Evolutionary conservation across 2,888 invertebrate species (phyloP).

Genomic region (Margaritifera margaritifera): DNA sequence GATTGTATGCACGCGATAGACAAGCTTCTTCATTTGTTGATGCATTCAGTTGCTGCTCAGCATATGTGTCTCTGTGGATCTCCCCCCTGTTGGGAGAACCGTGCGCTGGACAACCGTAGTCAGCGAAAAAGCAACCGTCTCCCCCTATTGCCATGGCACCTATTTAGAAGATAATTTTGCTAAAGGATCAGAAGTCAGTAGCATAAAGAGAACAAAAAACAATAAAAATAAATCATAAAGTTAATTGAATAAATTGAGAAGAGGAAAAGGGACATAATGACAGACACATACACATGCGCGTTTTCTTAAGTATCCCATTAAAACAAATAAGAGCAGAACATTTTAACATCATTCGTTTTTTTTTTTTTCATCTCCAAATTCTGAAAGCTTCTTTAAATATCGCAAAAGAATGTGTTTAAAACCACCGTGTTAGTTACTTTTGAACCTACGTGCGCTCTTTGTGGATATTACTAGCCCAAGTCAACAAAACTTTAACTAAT

Average conservation of each 20-base stretch:
- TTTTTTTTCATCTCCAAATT: too few relatives aligned
- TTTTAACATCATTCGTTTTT: too few relatives aligned
- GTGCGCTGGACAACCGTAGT: conserved; percentile 44
- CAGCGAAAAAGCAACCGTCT: conserved; percentile 42
- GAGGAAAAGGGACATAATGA: background rate
- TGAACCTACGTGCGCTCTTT: too few relatives aligned
- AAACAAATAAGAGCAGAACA: too few relatives aligned
- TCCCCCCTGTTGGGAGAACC: conserved; percentile 23
- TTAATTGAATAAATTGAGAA: background rate
- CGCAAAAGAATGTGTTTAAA: too few relatives aligned
- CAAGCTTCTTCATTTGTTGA: conserved; percentile 32
- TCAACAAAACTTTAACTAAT: too few relatives aligned
- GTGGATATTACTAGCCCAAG: too few relatives aligned
- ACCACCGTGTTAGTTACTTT: too few relatives aligned
- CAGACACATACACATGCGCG: too few relatives aligned
- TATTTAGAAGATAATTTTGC: conserved; percentile 7
- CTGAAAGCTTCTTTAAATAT: too few relatives aligned
- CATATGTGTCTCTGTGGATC: conserved; percentile 34
- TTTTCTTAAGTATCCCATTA: too few relatives aligned
- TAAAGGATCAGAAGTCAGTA: too few relatives aligned
- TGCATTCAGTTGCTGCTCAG: conserved; percentile 31
- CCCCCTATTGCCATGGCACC: conserved; percentile 49
- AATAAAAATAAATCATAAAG: background rate
- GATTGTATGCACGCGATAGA: conserved; percentile 30
- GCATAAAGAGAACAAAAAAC: background rate